phyloP scores from a whole-genome alignment of 1,140 invertebrate species.

The Papilio aristodemus region DNA sequence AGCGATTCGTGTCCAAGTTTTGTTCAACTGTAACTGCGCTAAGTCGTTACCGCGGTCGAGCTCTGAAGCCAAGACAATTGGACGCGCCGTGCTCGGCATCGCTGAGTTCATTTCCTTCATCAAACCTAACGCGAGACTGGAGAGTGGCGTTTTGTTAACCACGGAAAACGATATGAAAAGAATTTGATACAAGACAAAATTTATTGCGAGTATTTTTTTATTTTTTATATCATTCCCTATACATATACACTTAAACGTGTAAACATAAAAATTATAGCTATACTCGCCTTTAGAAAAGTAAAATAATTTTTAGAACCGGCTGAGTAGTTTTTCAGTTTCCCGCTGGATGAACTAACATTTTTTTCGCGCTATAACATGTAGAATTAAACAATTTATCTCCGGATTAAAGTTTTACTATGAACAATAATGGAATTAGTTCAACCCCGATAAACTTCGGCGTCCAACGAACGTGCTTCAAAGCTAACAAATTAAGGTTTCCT shows the following conservation, averaged over 20 bases:
- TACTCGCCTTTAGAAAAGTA: too few species aligned
- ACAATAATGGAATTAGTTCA: slow-evolving; percentile 2
- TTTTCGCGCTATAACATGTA: too few species aligned
- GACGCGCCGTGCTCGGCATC: slow-evolving; percentile 14
- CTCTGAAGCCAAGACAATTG: slow-evolving; percentile 22
- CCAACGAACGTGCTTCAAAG: neutral
- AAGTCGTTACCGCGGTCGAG: slow-evolving; percentile 18
- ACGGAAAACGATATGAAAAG: neutral
- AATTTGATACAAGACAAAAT: neutral
- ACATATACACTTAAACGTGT: too few species aligned
- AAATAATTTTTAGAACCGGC: too few species aligned
- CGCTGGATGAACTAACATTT: too few species aligned
- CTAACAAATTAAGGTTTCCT: slow-evolving; percentile 19
- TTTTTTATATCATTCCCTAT: too few species aligned
- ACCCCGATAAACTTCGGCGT: neutral
- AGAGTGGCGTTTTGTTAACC: slow-evolving; percentile 11
- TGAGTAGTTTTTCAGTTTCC: too few species aligned
- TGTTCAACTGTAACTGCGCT: neutral
- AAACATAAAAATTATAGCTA: too few species aligned
- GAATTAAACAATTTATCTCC: neutral
- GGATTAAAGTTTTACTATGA: neutral
- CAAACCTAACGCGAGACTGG: neutral
- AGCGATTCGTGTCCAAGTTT: slow-evolving; percentile 18
- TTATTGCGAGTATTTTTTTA: too few species aligned
- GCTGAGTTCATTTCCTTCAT: slow-evolving; percentile 21